These are phyloP conservation scores for Drosophila limbata DNA, from an alignment of 2,888 invertebrate species.

Conservation along the genomic window DNA sequence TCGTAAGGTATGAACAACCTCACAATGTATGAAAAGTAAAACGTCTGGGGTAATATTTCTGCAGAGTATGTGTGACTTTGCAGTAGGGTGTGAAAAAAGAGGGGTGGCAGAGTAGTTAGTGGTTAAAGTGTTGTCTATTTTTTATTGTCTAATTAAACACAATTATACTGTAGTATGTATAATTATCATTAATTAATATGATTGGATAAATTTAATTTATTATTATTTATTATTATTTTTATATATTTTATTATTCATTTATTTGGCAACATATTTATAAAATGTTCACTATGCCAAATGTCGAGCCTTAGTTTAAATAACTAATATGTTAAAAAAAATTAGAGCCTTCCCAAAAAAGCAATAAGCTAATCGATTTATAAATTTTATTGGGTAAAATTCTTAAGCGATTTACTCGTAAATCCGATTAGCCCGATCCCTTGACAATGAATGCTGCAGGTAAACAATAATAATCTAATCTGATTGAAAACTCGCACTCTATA, in stretches of 20 bases:
- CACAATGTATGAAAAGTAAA: background rate
- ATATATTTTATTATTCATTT: too few relatives aligned
- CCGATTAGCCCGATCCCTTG: slow-evolving; percentile 13
- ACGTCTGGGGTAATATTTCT: background rate
- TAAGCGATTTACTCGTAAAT: background rate
- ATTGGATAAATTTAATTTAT: too few relatives aligned
- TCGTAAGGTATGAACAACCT: background rate
- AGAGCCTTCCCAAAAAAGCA: background rate
- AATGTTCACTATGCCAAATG: too few relatives aligned
- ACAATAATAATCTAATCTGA: slow-evolving; percentile 45
- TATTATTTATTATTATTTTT: too few relatives aligned
- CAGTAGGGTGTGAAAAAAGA: background rate
- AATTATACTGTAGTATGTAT: too few relatives aligned
- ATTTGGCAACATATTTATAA: too few relatives aligned
- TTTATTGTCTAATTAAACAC: too few relatives aligned
- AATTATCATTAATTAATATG: too few relatives aligned
- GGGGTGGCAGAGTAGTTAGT: background rate
- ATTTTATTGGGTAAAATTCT: background rate
- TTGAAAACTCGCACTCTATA: slow-evolving; percentile 3
- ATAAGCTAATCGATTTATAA: slow-evolving; percentile 43
- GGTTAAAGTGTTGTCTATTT: background rate
- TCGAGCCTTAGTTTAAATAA: slow-evolving; percentile 1
- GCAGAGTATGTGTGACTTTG: too few relatives aligned
- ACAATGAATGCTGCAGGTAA: background rate
- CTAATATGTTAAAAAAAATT: too few relatives aligned